phyloP scores from a whole-genome alignment of 2,888 invertebrate species.

The Augochlorella aurata region DNA sequence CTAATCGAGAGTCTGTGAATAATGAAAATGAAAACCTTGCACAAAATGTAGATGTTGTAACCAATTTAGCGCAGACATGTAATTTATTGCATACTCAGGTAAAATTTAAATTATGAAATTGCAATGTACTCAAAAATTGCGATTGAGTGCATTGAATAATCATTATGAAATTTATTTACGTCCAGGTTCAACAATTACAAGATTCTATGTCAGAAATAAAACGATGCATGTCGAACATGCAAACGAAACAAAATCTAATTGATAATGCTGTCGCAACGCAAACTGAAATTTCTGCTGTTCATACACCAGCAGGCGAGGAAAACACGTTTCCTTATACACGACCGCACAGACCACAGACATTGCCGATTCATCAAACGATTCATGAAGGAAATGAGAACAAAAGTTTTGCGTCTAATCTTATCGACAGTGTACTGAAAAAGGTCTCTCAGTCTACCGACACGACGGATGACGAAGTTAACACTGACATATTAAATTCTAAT shows the following conservation, averaged over 20 bases:
- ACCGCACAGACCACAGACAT: slow-evolving; percentile 76
- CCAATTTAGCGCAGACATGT: slow-evolving; percentile 90
- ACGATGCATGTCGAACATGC: slow-evolving; percentile 85
- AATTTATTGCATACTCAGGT: slow-evolving; percentile 89
- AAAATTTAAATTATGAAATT: slow-evolving; percentile 51
- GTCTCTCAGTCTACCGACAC: slow-evolving; percentile 78
- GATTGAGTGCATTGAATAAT: background rate
- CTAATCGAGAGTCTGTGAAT: slow-evolving; percentile 68
- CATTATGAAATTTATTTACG: background rate
- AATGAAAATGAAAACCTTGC: slow-evolving; percentile 74
- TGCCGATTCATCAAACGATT: slow-evolving; percentile 78
- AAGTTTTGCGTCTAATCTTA: slow-evolving; percentile 70
- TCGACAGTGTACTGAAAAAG: slow-evolving; percentile 75
- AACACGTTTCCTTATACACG: slow-evolving; percentile 82
- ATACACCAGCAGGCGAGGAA: slow-evolving; percentile 85
- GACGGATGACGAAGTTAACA: slow-evolving; percentile 78
- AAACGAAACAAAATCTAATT: slow-evolving; percentile 66
- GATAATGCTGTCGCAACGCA: slow-evolving; percentile 87
- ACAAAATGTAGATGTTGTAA: slow-evolving; percentile 86
- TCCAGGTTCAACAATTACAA: slow-evolving; percentile 90
- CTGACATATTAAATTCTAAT: slow-evolving; percentile 78
- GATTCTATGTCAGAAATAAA: slow-evolving; percentile 91
- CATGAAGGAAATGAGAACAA: slow-evolving; percentile 77
- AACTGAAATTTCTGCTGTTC: slow-evolving; percentile 91
- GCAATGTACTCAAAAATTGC: background rate